A percentile compares a stretch with the other conserved stretches of the same genome.
Evolutionary conservation across 2,113 vertebrate genomes (phyloP).

Genomic region (Megaceryle maxima): DNA sequence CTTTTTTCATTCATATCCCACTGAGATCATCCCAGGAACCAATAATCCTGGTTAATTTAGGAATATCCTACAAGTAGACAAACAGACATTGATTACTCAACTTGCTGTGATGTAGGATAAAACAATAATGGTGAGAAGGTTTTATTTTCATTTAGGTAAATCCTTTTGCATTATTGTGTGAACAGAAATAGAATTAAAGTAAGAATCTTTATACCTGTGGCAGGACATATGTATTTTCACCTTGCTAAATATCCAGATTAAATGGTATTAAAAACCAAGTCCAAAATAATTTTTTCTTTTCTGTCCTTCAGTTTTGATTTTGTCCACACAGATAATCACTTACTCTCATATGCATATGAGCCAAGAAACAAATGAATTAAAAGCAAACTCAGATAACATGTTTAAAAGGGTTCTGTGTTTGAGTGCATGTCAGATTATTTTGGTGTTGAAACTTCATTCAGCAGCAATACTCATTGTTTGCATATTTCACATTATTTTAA

Average conservation of each 20-base stretch:
- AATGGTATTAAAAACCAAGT: background rate
- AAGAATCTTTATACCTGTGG: background rate
- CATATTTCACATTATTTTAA: background rate
- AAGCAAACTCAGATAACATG: background rate
- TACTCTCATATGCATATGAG: background rate
- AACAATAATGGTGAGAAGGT: background rate
- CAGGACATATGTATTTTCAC: background rate
- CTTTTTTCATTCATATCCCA: background rate
- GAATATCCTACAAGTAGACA: background rate
- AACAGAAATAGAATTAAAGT: background rate
- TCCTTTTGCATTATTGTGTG: background rate
- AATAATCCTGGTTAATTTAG: background rate
- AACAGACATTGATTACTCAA: background rate
- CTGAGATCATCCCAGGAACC: background rate
- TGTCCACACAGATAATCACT: background rate
- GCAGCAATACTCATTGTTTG: background rate
- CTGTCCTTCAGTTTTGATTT: background rate
- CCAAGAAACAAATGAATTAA: background rate
- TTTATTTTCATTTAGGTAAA: background rate
- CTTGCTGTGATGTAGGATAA: background rate
- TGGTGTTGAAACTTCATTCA: background rate
- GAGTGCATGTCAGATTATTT: background rate
- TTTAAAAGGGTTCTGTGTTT: background rate
- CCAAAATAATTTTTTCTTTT: background rate
- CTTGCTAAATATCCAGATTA: background rate